phyloP scores from a whole-genome alignment of 2,797 vertebrate species.

The Lophura swinhoii region DNA sequence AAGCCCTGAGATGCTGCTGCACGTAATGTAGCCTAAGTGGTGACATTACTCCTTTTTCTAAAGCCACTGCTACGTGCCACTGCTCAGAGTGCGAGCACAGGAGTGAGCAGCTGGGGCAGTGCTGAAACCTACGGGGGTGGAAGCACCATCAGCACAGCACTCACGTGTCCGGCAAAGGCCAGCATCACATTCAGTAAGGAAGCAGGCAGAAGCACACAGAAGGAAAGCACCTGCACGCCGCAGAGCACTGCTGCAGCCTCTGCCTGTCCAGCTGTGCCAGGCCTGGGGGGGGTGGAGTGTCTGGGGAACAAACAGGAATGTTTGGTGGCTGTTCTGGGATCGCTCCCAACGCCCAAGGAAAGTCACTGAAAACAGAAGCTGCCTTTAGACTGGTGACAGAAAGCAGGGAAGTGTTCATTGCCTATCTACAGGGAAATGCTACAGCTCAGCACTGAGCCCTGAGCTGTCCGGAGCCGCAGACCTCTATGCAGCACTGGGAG shows the following conservation, averaged over 20 bases:
- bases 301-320: accelerated
- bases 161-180: accelerated
- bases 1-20: not conserved
- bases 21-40: accelerated
- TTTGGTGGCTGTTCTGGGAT: not conserved
- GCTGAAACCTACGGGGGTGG: not conserved
- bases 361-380: not conserved
- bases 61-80: not conserved
- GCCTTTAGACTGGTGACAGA: not conserved
- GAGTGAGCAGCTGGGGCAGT: not conserved
- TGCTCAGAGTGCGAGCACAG: not conserved
- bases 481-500: not conserved
- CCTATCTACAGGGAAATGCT: not conserved
- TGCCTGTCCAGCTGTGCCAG: accelerated
- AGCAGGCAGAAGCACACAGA: not conserved
- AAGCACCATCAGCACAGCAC: not conserved
- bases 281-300: accelerated
- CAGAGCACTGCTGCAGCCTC: accelerated
- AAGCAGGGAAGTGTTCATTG: not conserved
- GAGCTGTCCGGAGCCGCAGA: not conserved
- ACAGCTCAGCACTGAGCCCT: not conserved
- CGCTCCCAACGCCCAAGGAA: not conserved
- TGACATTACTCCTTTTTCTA: not conserved
- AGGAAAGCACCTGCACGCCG: not conserved
- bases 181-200: not conserved